A percentile compares a stretch with the other conserved stretches of the same genome.
phyloP scores from a whole-genome alignment of 2,888 invertebrate species.

The Agonopterix subpropinquella region DNA sequence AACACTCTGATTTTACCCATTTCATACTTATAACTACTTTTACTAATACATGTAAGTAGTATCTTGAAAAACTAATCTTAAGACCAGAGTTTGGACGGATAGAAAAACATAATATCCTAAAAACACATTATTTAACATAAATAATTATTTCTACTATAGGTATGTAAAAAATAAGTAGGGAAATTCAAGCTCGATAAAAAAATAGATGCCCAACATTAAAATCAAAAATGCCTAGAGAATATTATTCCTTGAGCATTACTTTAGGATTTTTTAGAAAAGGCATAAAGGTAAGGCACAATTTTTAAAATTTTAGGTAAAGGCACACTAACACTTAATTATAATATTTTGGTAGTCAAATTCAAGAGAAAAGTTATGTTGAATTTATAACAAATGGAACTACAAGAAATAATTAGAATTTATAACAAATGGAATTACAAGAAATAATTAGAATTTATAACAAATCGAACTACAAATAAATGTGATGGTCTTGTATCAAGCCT shows the following conservation, averaged over 20 bases:
- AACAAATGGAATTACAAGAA: neutral
- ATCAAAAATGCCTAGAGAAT: no score
- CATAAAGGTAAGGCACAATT: slow-evolving; percentile 31
- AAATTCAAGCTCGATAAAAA: no score
- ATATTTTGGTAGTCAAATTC: neutral
- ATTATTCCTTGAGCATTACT: neutral
- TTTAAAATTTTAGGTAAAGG: slow-evolving; percentile 20
- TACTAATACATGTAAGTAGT: slow-evolving; percentile 12
- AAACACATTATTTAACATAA: slow-evolving; percentile 12
- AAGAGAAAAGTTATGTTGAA: neutral
- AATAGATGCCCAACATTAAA: no score
- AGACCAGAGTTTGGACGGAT: slow-evolving; percentile 64
- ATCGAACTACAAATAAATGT: slow-evolving; percentile 12
- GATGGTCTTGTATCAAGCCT: slow-evolving; percentile 33
- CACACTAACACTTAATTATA: slow-evolving; percentile 18
- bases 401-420: neutral
- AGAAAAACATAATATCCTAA: slow-evolving; percentile 23
- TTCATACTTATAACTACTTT: slow-evolving; percentile 15
- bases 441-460: neutral
- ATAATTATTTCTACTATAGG: slow-evolving; percentile 5
- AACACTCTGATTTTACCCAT: slow-evolving; percentile 19
- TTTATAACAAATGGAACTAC: neutral
- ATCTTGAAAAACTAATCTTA: slow-evolving; percentile 28
- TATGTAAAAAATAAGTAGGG: no score
- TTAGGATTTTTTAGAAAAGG: slow-evolving; percentile 6